Base-by-base conservation (phyloP, 2,888 invertebrate genomes). In the Eupithecia subumbrata region DNA sequence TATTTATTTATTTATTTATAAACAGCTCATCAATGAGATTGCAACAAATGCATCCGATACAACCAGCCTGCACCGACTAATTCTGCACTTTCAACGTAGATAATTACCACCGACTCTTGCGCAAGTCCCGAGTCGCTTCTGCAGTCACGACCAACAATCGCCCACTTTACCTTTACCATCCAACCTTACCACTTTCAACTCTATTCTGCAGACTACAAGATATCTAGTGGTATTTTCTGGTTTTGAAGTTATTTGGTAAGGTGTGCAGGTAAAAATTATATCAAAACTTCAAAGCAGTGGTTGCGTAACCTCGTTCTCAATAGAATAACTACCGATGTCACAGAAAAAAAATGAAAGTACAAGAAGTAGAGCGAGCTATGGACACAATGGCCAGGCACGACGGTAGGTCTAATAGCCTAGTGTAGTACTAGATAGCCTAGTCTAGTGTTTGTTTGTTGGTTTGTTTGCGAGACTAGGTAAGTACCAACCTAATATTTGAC, bases 301-400 rank as follows among this genome's bases (percentile, higher is more conserved):
- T 94, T 94, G 90, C 92, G 83, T 90, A 94, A 94, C 94, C 94
- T 94, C 93, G 94, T 90, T 85, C 94, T 87, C 91, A 91, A 94
- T 94, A 92, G 88, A 89, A 92, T 92, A 91, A 92, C 92, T 91
- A 93, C 92, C 88, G 93, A 92, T 92, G 94, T 92, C 93, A 91
- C 92, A 87, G 89, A 91, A 92, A 92, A 67, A 90, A 94, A 93
- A 94, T 87, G 94, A 94, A 94, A 94, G 93, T 90, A 87, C 79
- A 91, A 87, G 89, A 93, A 93, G 90, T 91, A 86, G 94, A 94
- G 92, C 94, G 90, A 86, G 87, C 87, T 91, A 91, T 89, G 87
- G 90, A 91, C 84, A 94, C 93, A 94, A 94, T 92, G 91, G 91
- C 91, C 87, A 52, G 60, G 60, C 60, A 60, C 60, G 60, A 60